A percentile compares a stretch with the other conserved stretches of the same genome.
Evolutionary conservation across 2,888 invertebrate genomes (phyloP).

Genomic region (Mystacides longicornis): DNA sequence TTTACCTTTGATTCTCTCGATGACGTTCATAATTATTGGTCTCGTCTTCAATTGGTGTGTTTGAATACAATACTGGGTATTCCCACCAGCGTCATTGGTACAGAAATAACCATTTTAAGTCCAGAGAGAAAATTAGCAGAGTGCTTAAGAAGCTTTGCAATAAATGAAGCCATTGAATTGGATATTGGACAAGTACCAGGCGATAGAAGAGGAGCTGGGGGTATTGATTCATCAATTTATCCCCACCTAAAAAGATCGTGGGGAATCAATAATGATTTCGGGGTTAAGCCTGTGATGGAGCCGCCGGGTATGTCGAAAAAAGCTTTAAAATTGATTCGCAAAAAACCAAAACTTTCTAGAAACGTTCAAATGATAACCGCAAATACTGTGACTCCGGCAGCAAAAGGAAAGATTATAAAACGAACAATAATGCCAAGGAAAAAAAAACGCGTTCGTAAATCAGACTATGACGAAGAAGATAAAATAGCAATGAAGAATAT

Average conservation of each 20-base stretch:
- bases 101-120: conserved; percentile 13
- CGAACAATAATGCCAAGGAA: conserved; percentile 12
- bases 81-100: conserved; percentile 32
- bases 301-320: neutral
- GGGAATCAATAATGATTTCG: conserved; percentile 29
- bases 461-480: conserved; percentile 55
- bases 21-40: conserved; percentile 60
- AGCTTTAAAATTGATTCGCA: neutral
- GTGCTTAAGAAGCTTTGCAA: conserved; percentile 34
- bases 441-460: neutral
- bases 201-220: conserved; percentile 63
- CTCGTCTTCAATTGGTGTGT: conserved; percentile 59
- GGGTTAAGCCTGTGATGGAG: conserved; percentile 19
- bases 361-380: neutral
- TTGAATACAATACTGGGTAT: conserved; percentile 53
- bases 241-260: conserved; percentile 59
- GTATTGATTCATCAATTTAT: conserved; percentile 63
- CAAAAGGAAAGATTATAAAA: conserved; percentile 14
- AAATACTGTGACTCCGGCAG: neutral
- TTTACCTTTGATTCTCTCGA: conserved; percentile 49
- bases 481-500: conserved; percentile 54
- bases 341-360: conserved; percentile 17
- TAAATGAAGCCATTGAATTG: conserved; percentile 44
- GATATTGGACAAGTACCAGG: conserved; percentile 56
- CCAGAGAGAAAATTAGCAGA: conserved; percentile 17